These are phyloP conservation scores for Pocillopora grandis DNA, from an alignment of 92 coral and sea anemone species.

Conservation along the genomic window DNA sequence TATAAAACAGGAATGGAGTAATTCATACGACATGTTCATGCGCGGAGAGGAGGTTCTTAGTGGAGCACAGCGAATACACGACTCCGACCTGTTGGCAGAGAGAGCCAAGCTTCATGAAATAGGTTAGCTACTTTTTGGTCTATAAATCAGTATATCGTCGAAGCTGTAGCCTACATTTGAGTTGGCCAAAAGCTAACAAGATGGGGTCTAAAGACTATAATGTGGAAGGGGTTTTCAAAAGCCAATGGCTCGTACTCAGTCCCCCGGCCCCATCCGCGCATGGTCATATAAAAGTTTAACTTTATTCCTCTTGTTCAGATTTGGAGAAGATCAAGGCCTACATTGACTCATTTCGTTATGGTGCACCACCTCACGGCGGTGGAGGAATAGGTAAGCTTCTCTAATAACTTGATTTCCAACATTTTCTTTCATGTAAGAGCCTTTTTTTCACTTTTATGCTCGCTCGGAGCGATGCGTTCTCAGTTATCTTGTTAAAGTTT, in stretches of 20 bases:
- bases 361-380: constrained; percentile 98
- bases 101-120: constrained; percentile 87
- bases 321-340: constrained; percentile 91
- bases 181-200: too few species aligned
- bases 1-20: constrained; percentile 70
- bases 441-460: background rate
- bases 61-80: constrained; percentile 98
- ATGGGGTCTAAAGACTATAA: too few species aligned
- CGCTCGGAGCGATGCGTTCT: too few species aligned
- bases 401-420: background rate
- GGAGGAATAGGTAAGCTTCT: constrained; percentile 92
- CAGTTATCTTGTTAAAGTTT: too few species aligned
- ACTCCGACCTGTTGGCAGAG: constrained; percentile 84
- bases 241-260: too few species aligned
- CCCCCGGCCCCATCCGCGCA: too few species aligned
- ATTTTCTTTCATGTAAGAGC: too few species aligned
- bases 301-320: constrained; percentile 46
- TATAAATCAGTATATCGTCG: too few species aligned
- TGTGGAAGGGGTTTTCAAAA: too few species aligned
- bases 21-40: constrained; percentile 99
- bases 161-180: too few species aligned
- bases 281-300: background rate
- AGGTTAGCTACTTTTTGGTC: constrained; percentile 47
- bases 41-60: constrained; percentile 96
- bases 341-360: constrained; percentile 98